Evolutionary conservation across 1,140 invertebrate species (phyloP).

Genomic region (Copidosoma floridanum): DNA sequence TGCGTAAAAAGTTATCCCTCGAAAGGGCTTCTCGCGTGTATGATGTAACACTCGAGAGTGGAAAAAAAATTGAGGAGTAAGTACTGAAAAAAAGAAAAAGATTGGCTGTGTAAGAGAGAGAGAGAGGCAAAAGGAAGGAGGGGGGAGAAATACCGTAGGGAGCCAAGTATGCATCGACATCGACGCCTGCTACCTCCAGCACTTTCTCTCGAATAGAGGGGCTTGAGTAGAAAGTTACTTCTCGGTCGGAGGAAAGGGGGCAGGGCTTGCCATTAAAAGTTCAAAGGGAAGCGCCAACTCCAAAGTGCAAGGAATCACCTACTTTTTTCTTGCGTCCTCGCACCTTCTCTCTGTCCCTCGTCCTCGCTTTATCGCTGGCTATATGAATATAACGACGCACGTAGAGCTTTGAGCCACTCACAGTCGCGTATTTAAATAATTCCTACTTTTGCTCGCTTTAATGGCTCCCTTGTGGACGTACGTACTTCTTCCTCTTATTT

Average conservation of each 20-base stretch:
- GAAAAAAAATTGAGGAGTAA: no score
- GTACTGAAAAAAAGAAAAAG: no score
- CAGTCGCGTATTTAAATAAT: constrained; percentile 1
- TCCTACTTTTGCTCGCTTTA: background rate
- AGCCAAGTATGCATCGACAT: constrained; percentile 8
- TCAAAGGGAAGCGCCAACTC: constrained; percentile 16
- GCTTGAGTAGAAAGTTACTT: constrained; percentile 14
- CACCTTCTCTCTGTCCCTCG: background rate
- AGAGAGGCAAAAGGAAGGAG: background rate
- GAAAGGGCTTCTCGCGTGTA: no score
- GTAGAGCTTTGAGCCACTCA: background rate
- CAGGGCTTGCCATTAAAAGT: constrained; percentile 21
- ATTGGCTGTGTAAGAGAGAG: no score
- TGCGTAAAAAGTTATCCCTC: no score
- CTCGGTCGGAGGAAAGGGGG: no score
- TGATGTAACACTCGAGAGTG: no score
- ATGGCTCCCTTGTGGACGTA: no score
- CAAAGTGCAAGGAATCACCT: constrained; percentile 11
- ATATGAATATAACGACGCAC: constrained; percentile 9
- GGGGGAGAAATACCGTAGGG: no score
- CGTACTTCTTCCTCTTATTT: no score
- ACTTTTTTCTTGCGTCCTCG: no score
- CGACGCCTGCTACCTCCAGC: background rate
- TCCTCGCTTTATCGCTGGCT: background rate
- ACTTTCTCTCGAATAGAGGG: background rate